Conservation (phyloP, 2,888 invertebrate genomes). For the Coelogynopora nodosa region DNA sequence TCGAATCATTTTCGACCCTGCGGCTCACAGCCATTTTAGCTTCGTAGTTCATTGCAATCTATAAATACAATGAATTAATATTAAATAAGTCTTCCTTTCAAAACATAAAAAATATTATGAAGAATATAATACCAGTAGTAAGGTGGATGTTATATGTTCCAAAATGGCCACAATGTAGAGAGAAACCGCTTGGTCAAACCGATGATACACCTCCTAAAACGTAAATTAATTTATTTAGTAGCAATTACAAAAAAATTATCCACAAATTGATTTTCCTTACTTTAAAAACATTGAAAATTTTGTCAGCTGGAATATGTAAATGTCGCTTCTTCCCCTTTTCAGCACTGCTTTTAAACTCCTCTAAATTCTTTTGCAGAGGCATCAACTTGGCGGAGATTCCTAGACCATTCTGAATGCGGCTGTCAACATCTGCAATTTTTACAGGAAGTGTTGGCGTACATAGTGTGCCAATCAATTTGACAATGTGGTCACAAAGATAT, state of each 20-base stretch:
- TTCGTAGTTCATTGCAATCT: conserved; percentile 12
- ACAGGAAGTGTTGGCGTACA: background rate
- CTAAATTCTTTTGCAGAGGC: background rate
- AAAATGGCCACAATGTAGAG: background rate
- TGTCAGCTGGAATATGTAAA: conserved; percentile 33
- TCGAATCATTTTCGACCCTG: background rate
- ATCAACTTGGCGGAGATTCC: conserved; percentile 1
- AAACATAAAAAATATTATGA: background rate
- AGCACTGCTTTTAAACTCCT: conserved; percentile 34
- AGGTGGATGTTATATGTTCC: background rate
- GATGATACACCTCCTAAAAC: background rate
- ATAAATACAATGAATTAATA: background rate
- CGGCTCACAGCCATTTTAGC: background rate
- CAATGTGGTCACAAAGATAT: conserved; percentile 17
- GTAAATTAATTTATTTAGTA: no score
- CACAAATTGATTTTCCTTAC: no score
- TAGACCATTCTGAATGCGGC: background rate
- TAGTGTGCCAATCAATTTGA: background rate
- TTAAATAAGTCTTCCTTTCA: background rate
- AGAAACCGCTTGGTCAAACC: background rate
- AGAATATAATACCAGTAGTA: background rate
- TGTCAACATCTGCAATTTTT: conserved; percentile 8
- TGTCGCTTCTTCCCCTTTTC: conserved; percentile 37
- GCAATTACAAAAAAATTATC: no score
- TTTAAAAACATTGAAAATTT: conserved; percentile 23